These are phyloP conservation scores for Stictonetta naevosa DNA, from an alignment of 2,113 vertebrate species.

Conservation along the genomic window DNA sequence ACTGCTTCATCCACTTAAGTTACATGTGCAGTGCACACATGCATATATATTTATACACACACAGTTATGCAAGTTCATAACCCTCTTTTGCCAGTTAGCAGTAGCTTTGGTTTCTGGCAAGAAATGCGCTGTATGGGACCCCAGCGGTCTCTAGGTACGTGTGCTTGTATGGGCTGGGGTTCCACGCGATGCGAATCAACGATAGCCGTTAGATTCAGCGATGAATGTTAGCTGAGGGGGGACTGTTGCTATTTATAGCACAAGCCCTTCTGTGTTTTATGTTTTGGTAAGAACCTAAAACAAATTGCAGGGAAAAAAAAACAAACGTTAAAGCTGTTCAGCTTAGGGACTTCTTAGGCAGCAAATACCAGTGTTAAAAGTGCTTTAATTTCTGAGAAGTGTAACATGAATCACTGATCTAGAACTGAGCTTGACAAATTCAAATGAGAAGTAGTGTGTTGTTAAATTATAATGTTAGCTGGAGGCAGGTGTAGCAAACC, in stretches of 20 bases:
- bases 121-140: neutral
- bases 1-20: neutral
- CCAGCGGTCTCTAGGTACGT: neutral
- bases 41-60: neutral
- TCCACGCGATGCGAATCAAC: neutral
- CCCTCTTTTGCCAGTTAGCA: neutral
- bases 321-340: neutral
- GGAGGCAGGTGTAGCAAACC: neutral
- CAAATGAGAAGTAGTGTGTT: neutral
- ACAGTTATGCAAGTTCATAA: neutral
- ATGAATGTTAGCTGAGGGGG: neutral
- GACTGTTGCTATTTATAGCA: constrained; percentile 43
- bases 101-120: neutral
- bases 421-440: neutral
- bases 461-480: neutral
- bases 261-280: constrained; percentile 31
- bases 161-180: neutral
- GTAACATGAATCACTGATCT: neutral
- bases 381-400: neutral
- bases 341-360: neutral
- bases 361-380: neutral
- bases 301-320: neutral
- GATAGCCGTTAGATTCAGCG: neutral
- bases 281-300: constrained; percentile 53
- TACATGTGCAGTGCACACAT: neutral